Evolutionary conservation across 2,113 vertebrate genomes (phyloP), one percentile per base, ranked within the genome.

Genomic region (Pelusios castaneus): DNA sequence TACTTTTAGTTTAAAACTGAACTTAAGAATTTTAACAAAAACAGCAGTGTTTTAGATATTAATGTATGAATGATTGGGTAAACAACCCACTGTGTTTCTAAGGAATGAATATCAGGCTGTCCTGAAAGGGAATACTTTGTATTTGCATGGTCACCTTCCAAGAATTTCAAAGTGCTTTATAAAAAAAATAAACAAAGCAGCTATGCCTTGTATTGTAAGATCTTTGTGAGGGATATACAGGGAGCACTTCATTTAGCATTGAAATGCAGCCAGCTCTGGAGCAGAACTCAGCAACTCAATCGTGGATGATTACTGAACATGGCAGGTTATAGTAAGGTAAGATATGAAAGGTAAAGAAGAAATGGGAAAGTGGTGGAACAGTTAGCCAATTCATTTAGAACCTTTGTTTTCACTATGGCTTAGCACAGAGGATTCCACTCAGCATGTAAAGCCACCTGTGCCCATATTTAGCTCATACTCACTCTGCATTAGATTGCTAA

Each of bases 91-190:
- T 97, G 94, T 96, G 97, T 95, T 88, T 93, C 96, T 91, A 92
- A 97, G 97, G 95, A 97, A 96, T 94, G 96, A 93, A 88, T 97
- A 95, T 92, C 93, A 91, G 97, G 92, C 96, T 97, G 94, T 97
- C 94, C 94, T 97, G 97, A 88, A 92, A 88, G 96, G 97, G 97
- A 97, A 97, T 97, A 97, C 91, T 97, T 96, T 97, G 96, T 97
- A 95, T 96, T 97, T 96, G 96, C 95, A 95, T 94, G 94, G 97
- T 95, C 96, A 96, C 95, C 94, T 97, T 97, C 96, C 94, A 97
- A 97, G 97, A 97, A 97, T 97, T 97, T 97, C 93, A 89, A 96
- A 96, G 95, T 6, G 21, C 25, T 76, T 92, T 93, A 94, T 97
- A 84, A 56, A 91, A 91, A 96, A 84, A 63, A 96, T 43, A 92